A percentile compares a stretch with the other conserved stretches of the same genome.
Conservation (phyloP, 2,113 vertebrate species). For the Cichladusa arquata region DNA sequence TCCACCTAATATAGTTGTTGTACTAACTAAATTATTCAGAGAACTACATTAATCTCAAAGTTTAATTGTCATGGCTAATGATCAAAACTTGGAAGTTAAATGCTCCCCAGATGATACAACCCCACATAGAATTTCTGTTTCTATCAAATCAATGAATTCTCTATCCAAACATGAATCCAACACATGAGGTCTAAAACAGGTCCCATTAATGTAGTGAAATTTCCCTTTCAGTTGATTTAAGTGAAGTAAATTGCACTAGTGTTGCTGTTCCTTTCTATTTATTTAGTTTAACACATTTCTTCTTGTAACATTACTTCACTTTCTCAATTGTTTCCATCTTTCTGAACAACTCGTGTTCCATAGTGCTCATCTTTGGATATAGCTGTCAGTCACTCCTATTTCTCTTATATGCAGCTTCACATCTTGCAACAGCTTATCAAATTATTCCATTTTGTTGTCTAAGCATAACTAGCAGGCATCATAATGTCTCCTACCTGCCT, state of each 20-base stretch:
- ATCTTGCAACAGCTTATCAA: not conserved
- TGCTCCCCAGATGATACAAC: not conserved
- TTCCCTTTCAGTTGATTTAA: not conserved
- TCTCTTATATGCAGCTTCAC: not conserved
- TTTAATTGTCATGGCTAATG: not conserved
- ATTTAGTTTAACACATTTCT: not conserved
- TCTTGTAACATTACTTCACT: not conserved
- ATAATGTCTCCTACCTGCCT: not conserved
- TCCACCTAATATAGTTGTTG: not conserved
- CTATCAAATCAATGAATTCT: not conserved
- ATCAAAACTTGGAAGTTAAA: not conserved
- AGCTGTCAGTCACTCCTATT: not conserved
- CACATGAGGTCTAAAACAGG: not conserved
- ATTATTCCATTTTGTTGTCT: not conserved
- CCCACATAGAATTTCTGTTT: not conserved
- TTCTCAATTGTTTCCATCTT: not conserved
- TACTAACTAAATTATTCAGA: constrained; percentile 4
- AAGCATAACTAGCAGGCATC: not conserved
- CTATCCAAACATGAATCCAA: not conserved
- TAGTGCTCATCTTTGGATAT: not conserved
- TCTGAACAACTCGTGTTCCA: not conserved
- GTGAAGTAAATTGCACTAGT: not conserved
- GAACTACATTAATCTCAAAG: not conserved
- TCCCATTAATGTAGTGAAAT: not conserved
- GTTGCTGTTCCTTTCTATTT: not conserved